Evolutionary conservation across 2,888 invertebrate species (phyloP).

Genomic region (Criorhina ranunculi): DNA sequence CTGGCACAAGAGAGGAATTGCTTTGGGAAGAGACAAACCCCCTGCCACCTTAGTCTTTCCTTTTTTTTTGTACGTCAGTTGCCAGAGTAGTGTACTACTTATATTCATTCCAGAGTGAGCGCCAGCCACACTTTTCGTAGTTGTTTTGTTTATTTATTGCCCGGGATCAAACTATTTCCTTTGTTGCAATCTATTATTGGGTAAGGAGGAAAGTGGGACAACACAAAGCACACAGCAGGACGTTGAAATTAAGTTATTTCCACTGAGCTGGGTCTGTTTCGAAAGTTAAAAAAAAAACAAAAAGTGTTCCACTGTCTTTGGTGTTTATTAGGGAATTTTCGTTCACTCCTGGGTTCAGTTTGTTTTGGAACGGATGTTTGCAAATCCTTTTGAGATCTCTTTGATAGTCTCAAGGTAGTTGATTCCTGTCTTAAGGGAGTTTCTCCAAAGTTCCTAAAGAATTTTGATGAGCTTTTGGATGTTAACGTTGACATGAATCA

Average conservation of each 20-base stretch:
- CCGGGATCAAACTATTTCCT: slow-evolving; percentile 61
- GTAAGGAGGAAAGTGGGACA: neutral
- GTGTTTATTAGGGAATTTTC: slow-evolving; percentile 26
- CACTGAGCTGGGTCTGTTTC: slow-evolving; percentile 46
- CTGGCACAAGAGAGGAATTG: slow-evolving; percentile 38
- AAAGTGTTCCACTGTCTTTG: slow-evolving; percentile 12
- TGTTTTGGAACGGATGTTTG: no score
- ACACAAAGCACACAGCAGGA: slow-evolving; percentile 11
- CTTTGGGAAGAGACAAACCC: slow-evolving; percentile 18
- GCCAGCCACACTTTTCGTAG: slow-evolving; percentile 37
- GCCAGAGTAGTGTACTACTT: slow-evolving; percentile 14
- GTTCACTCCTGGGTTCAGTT: neutral
- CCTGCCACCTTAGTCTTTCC: slow-evolving; percentile 8
- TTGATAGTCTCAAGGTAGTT: no score
- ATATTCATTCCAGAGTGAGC: slow-evolving; percentile 40
- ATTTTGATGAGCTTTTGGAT: no score
- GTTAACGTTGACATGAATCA: no score
- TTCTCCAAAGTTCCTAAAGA: no score
- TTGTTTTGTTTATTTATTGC: slow-evolving; percentile 66
- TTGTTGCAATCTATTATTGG: slow-evolving; percentile 46
- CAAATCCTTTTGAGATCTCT: no score
- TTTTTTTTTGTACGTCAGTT: slow-evolving; percentile 16
- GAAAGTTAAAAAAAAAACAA: slow-evolving; percentile 33
- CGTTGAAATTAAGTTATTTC: slow-evolving; percentile 50
- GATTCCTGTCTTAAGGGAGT: no score